phyloP scores from a whole-genome alignment of 2,797 vertebrate genomes.

The Falco rusticolus region DNA sequence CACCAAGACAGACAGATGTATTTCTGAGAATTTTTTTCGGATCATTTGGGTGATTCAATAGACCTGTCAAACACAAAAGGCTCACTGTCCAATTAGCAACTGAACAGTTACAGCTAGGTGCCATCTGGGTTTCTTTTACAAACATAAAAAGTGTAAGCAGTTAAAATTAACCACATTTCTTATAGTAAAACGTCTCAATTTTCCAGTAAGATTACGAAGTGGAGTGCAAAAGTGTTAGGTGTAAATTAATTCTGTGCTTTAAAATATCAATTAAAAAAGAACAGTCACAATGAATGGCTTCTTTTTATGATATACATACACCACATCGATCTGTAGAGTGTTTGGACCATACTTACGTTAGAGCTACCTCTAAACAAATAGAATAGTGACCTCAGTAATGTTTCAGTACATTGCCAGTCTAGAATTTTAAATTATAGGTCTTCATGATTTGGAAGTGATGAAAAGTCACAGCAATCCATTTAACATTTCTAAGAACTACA shows the following conservation, averaged over 20 bases:
- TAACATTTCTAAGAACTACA: neutral
- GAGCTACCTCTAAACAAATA: neutral
- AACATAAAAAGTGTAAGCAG: neutral
- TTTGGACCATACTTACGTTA: neutral
- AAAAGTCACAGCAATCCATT: neutral
- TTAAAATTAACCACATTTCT: neutral
- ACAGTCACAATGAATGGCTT: neutral
- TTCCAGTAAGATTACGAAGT: neutral
- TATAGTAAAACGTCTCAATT: neutral
- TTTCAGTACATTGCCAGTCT: neutral
- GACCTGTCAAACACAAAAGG: neutral
- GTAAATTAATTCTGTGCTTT: constrained; percentile 9
- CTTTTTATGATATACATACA: neutral
- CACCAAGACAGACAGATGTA: neutral
- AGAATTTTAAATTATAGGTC: neutral
- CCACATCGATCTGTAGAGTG: neutral
- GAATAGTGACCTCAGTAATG: neutral
- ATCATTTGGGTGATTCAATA: neutral
- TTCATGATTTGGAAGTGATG: neutral
- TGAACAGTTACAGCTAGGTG: neutral
- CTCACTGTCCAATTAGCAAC: neutral
- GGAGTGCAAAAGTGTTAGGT: neutral
- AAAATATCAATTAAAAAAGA: neutral
- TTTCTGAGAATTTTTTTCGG: neutral
- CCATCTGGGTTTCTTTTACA: constrained; percentile 1